phyloP scores from a whole-genome alignment of 1,140 invertebrate genomes.

The Drosophila jambulina region DNA sequence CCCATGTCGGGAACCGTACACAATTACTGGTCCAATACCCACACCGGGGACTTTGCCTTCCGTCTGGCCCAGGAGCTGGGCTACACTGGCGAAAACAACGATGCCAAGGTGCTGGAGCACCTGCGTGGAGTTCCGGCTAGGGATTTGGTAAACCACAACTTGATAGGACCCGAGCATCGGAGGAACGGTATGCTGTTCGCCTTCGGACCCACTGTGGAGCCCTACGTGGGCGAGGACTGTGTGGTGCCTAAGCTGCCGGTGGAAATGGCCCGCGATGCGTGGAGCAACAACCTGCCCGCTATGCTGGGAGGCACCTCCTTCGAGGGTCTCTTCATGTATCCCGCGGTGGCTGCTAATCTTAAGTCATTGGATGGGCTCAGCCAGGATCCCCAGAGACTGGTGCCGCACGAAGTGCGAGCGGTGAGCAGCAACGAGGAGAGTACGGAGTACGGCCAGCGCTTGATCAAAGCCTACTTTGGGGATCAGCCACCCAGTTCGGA shows the following conservation, averaged over 20 bases:
- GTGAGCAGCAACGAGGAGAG: conserved; percentile 39
- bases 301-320: conserved; percentile 83
- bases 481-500: conserved; percentile 42
- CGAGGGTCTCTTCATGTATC: conserved; percentile 82
- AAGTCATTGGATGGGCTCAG: conserved; percentile 46
- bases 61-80: conserved; percentile 61
- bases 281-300: conserved; percentile 77
- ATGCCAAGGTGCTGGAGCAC: conserved; percentile 77
- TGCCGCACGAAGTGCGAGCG: conserved; percentile 52
- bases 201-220: conserved; percentile 84
- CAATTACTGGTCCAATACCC: conserved; percentile 85
- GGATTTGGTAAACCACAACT: conserved; percentile 50
- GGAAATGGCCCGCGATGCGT: conserved; percentile 75
- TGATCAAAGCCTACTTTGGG: conserved; percentile 67
- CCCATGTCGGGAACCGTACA: conserved; percentile 87
- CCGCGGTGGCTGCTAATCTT: conserved; percentile 47
- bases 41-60: conserved; percentile 77
- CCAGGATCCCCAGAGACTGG: conserved; percentile 48
- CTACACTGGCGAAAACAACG: conserved; percentile 68
- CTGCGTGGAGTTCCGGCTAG: conserved; percentile 63
- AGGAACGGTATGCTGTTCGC: conserved; percentile 58
- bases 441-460: conserved; percentile 33
- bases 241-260: conserved; percentile 68
- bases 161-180: conserved; percentile 45
- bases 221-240: conserved; percentile 63